A percentile compares a stretch with the other conserved stretches of the same genome.
Evolutionary conservation across 2,797 vertebrate genomes (phyloP).

Genomic region (Notolepis coatsorum): DNA sequence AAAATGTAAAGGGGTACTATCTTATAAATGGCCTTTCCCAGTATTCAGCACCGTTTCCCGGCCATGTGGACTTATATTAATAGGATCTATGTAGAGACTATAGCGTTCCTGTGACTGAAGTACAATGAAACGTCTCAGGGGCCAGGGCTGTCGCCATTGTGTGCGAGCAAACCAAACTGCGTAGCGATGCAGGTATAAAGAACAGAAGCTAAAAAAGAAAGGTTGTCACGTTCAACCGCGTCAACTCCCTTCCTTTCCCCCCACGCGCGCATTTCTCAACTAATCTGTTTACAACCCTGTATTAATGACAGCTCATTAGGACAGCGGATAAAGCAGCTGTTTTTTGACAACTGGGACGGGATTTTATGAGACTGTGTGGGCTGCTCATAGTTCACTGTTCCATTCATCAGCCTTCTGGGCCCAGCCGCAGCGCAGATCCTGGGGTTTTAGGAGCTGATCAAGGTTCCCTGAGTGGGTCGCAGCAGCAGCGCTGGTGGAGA

Average conservation of each 20-base stretch:
- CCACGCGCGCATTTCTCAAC: conserved; percentile 6
- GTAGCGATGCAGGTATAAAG: neutral
- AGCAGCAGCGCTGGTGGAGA: conserved; percentile 25
- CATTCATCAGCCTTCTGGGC: conserved; percentile 22
- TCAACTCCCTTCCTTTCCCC: conserved; percentile 11
- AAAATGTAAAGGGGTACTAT: too few species aligned
- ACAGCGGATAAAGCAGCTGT: conserved; percentile 37
- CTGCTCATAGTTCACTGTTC: conserved; percentile 25
- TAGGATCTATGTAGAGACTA: too few species aligned
- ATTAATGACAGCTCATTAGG: conserved; percentile 35
- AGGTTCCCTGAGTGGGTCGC: conserved; percentile 38
- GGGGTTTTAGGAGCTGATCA: conserved; percentile 51
- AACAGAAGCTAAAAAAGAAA: conserved; percentile 3
- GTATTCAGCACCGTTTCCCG: too few species aligned
- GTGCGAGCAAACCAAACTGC: conserved; percentile 5
- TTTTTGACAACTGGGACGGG: conserved; percentile 38
- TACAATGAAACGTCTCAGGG: neutral
- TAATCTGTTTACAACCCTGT: conserved; percentile 44
- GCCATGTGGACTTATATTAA: too few species aligned
- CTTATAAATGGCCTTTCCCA: too few species aligned
- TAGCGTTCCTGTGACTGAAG: neutral
- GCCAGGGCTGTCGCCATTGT: conserved; percentile 14
- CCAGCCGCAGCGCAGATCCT: conserved; percentile 8
- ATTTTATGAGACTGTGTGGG: conserved; percentile 34
- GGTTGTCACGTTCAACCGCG: neutral